A percentile compares a stretch with the other conserved stretches of the same genome.
These are phyloP conservation scores for Lophotis ruficrista DNA, from an alignment of 2,113 vertebrate genomes.

Conservation along the genomic window DNA sequence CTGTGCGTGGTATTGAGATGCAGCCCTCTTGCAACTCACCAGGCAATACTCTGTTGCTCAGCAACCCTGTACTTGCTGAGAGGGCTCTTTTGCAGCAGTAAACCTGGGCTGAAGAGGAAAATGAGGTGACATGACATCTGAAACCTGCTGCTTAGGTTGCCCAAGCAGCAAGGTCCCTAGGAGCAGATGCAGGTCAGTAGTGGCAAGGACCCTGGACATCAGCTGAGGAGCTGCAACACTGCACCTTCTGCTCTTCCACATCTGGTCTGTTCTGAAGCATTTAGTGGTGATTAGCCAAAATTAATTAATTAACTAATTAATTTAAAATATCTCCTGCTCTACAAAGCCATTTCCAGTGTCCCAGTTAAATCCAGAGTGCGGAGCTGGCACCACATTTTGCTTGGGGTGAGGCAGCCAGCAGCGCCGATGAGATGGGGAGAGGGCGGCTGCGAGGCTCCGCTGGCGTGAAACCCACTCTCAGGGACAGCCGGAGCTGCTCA, in stretches of 20 bases:
- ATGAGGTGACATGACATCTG: not conserved
- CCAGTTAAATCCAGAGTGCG: not conserved
- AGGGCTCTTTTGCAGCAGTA: not conserved
- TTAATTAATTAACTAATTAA: not conserved
- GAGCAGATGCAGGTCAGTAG: not conserved
- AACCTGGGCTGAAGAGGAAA: not conserved
- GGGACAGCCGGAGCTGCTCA: not conserved
- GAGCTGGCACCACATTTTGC: accelerated
- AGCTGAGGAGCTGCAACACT: not conserved
- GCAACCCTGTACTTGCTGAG: conserved; percentile 14
- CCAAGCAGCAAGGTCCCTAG: not conserved
- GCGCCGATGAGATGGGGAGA: accelerated
- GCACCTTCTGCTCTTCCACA: not conserved
- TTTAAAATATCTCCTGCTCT: not conserved
- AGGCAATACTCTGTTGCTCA: conserved; percentile 24
- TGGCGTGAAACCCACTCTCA: accelerated
- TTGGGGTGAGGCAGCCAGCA: not conserved
- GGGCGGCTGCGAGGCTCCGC: not conserved
- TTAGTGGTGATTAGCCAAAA: not conserved
- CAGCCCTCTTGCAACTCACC: not conserved
- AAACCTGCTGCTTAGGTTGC: not conserved
- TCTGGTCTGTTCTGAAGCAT: not conserved
- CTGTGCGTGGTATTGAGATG: not conserved
- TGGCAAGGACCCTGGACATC: accelerated
- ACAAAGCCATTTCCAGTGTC: not conserved